These are phyloP conservation scores for Kryptolebias marmoratus DNA, from an alignment of 2,113 vertebrate species.

Conservation along the genomic window DNA sequence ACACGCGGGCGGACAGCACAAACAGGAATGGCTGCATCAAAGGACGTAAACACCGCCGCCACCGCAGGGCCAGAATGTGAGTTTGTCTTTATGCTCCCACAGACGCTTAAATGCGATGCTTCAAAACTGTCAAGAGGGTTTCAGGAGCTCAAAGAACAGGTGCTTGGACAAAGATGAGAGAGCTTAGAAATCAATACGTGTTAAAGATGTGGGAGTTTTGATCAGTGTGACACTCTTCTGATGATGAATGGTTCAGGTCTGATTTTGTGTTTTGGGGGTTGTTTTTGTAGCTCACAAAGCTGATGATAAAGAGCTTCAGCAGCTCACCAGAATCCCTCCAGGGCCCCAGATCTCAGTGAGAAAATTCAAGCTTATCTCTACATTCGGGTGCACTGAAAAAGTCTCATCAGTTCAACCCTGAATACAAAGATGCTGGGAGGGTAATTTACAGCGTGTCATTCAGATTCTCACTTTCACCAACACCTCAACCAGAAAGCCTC, in stretches of 20 bases:
- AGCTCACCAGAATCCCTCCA: conserved; percentile 30
- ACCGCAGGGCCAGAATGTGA: conserved; percentile 81
- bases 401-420: conserved; percentile 59
- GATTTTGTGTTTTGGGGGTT: conserved; percentile 12
- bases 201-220: conserved; percentile 5
- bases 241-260: conserved; percentile 15
- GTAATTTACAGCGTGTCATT: conserved; percentile 42
- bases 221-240: conserved; percentile 1
- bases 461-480: conserved; percentile 23
- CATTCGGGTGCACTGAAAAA: conserved; percentile 50
- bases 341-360: conserved; percentile 31
- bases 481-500: conserved; percentile 25
- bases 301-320: conserved; percentile 46
- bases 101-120: neutral
- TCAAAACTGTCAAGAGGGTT: neutral
- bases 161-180: neutral
- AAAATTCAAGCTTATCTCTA: conserved; percentile 48
- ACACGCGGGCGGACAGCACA: conserved; percentile 47
- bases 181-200: neutral
- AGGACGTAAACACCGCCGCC: conserved; percentile 73
- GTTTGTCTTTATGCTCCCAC: conserved; percentile 14
- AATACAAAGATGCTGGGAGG: conserved; percentile 51
- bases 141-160: conserved; percentile 11
- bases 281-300: conserved; percentile 30
- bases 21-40: conserved; percentile 77